Conservation (phyloP, 2,888 invertebrate genomes). For the Campoletis raptor region DNA sequence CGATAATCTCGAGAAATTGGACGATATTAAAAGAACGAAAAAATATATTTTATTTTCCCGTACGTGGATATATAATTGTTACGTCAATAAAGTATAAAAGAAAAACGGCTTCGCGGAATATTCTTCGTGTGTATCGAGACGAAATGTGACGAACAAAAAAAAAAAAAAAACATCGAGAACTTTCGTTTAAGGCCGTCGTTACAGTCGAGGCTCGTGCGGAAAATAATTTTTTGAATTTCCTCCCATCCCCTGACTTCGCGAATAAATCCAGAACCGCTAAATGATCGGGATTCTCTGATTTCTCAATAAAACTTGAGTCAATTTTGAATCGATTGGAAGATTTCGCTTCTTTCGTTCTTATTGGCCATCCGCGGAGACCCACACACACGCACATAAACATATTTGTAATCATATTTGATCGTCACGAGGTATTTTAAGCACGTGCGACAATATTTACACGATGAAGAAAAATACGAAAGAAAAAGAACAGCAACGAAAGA, state of each 20-base stretch:
- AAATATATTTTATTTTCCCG: neutral
- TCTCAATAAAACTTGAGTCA: neutral
- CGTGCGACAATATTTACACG: conserved; percentile 76
- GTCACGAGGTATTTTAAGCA: conserved; percentile 67
- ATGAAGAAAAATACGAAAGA: conserved; percentile 38
- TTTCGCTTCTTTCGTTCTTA: neutral
- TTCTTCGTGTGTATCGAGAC: conserved; percentile 5
- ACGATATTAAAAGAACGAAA: conserved; percentile 1
- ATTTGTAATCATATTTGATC: conserved; percentile 9
- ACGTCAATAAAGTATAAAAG: neutral
- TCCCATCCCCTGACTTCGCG: neutral
- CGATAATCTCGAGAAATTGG: conserved; percentile 41
- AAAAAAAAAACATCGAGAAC: neutral
- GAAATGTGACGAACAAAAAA: neutral
- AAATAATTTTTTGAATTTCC: neutral
- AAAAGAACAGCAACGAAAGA: conserved; percentile 30
- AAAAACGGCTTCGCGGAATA: neutral
- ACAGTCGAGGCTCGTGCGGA: neutral
- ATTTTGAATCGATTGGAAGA: neutral
- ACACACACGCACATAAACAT: no score
- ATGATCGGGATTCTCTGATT: neutral
- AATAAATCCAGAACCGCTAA: neutral
- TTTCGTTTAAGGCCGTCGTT: neutral
- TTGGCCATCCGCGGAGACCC: neutral
- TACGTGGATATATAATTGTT: conserved; percentile 8